Percentiles rank a stretch among this genome's conserved stretches.
Conservation (phyloP, 2,113 vertebrate genomes). For the Campylomormyrus tamandua region DNA sequence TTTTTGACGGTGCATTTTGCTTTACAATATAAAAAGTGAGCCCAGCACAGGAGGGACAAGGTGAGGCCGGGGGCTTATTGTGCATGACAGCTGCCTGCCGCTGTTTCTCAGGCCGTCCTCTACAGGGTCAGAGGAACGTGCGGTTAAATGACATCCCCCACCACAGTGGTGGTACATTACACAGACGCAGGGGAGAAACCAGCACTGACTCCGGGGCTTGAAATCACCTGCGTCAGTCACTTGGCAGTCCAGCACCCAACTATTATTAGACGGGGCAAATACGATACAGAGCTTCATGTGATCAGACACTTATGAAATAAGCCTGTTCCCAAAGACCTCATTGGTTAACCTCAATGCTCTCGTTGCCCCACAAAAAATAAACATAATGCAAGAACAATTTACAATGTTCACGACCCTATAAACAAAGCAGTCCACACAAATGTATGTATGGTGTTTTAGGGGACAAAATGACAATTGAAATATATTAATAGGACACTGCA, state of each 20-base stretch:
- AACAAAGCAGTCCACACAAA: not conserved
- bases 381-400: not conserved
- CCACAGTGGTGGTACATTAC: not conserved
- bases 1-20: not conserved
- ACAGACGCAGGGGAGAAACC: not conserved
- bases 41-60: not conserved
- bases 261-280: constrained; percentile 54
- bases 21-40: not conserved
- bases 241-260: constrained; percentile 22
- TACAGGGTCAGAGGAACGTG: not conserved
- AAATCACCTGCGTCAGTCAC: constrained; percentile 11
- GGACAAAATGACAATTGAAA: not conserved
- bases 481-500: not conserved
- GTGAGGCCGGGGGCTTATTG: not conserved
- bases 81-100: not conserved
- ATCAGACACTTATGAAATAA: constrained; percentile 30
- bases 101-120: not conserved
- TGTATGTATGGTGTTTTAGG: not conserved
- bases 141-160: not conserved
- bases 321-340: constrained; percentile 12
- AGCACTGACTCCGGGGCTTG: not conserved
- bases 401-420: not conserved
- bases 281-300: constrained; percentile 48
- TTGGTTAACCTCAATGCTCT: not conserved
- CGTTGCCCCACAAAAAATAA: not conserved